Evolutionary conservation across 2,888 invertebrate species (phyloP), one percentile per base, ranked within the genome.

Genomic region (Antheraea yamamai): DNA sequence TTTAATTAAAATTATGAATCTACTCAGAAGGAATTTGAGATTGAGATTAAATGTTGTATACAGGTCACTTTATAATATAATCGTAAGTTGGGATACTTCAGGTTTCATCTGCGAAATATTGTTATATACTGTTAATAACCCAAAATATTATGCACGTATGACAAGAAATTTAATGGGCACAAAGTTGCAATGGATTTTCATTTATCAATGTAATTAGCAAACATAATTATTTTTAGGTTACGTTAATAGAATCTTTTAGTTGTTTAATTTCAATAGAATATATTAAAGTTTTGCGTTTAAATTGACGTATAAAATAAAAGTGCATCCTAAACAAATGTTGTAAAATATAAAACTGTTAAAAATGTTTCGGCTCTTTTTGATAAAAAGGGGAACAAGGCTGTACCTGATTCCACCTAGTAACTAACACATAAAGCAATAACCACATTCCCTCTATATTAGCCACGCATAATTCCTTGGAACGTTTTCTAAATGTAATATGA

Each of bases 191-290:
- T 55, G 55, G 0, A 55, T 55, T 55, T 61, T 61, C 61, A 61
- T 23, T 23, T 61, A 61, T 12, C 61, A 61, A 8, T 61, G 61
- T 61, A 23, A 23, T 12, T 58, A 23, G n/a, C n/a, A 23, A 61
- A 12, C 61, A 23, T 61, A 23, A 61, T 61, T 23, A 61, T 61
- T 12, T 61, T 61, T 61, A 61, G 61, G 61, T 12, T 61, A 61
- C n/a, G 61, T 61, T 61, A 23, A 61, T 61, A 61, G 23, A 61
- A 61, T 61, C 61, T 23, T 61, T 23, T 61, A 61, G 61, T 61
- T 61, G 23, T 61, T 61, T 23, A 61, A 23, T 61, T 47, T 23
- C 61, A 61, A 61, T 23, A 61, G 23, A 10, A 61, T 23, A 23
- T 61, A 61, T n/a, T 23, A 23, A 23, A 8, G 0, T 55, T 20